Conservation (phyloP, 1,140 invertebrate genomes). For the Philopotamus ludificatus region DNA sequence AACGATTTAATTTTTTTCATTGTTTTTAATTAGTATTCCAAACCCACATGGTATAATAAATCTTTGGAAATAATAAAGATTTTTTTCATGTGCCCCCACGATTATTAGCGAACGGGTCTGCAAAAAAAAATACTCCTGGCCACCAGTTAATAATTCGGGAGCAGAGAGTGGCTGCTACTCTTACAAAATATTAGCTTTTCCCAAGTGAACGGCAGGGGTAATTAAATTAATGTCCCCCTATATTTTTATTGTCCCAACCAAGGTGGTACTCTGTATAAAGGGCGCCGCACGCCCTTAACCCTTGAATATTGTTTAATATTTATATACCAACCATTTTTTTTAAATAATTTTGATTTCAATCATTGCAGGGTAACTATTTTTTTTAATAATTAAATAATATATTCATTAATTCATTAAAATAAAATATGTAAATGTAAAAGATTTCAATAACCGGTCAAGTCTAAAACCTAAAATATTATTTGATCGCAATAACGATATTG, state of each 20-base stretch:
- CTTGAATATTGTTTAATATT: slow-evolving; percentile 14
- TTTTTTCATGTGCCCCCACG: background rate
- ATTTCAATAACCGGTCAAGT: background rate
- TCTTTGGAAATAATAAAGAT: slow-evolving; percentile 9
- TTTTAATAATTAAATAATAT: background rate
- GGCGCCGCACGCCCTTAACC: slow-evolving; percentile 18
- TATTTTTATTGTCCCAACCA: slow-evolving; percentile 41
- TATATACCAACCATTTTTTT: background rate
- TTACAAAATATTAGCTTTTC: slow-evolving; percentile 52
- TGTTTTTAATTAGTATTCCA: too few relatives aligned
- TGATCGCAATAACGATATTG: background rate
- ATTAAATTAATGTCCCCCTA: slow-evolving; percentile 58
- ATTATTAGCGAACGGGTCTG: background rate
- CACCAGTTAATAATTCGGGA: slow-evolving; percentile 31
- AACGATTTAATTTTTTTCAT: too few relatives aligned
- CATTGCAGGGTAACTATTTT: background rate
- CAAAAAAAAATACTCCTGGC: slow-evolving; percentile 8
- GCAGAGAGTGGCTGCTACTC: slow-evolving; percentile 26
- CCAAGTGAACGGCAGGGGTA: slow-evolving; percentile 50
- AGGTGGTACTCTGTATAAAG: slow-evolving; percentile 15
- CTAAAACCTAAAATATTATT: background rate
- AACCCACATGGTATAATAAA: slow-evolving; percentile 26
- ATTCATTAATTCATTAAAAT: background rate
- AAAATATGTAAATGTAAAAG: background rate
- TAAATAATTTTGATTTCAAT: too few relatives aligned